These are phyloP conservation scores for Philereme transversata DNA, from an alignment of 2,888 invertebrate genomes.

Conservation along the genomic window DNA sequence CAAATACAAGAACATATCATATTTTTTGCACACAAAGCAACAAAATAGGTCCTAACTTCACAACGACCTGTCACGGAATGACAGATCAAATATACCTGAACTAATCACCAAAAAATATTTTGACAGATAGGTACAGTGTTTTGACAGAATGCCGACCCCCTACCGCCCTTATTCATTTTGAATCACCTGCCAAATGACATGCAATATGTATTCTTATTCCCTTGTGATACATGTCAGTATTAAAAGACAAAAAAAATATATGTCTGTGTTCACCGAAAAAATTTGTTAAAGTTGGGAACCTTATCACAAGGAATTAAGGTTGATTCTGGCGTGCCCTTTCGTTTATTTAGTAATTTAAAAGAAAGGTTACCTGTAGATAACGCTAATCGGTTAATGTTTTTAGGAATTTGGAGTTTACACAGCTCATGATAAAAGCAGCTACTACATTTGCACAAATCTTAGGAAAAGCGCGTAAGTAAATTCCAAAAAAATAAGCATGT, in stretches of 20 bases:
- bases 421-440: slow-evolving; percentile 1
- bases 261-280: too few species aligned
- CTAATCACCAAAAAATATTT: slow-evolving; percentile 67
- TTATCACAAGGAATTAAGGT: slow-evolving; percentile 34
- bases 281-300: slow-evolving; percentile 19
- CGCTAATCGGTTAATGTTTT: slow-evolving; percentile 75
- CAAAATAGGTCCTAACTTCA: slow-evolving; percentile 53
- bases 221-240: too few species aligned
- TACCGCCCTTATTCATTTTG: slow-evolving; percentile 49
- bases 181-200: slow-evolving; percentile 23
- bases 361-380: slow-evolving; percentile 76
- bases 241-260: slow-evolving; percentile 33
- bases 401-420: slow-evolving; percentile 38
- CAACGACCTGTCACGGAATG: slow-evolving; percentile 59
- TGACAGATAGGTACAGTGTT: slow-evolving; percentile 62
- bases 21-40: slow-evolving; percentile 30
- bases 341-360: slow-evolving; percentile 64
- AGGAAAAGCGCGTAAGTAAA: neutral
- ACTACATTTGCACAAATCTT: neutral
- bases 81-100: slow-evolving; percentile 59
- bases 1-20: slow-evolving; percentile 5
- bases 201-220: too few species aligned
- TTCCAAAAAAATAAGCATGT: too few species aligned
- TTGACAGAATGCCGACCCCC: slow-evolving; percentile 71
- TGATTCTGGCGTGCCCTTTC: slow-evolving; percentile 20